Conservation (phyloP, 2,797 vertebrate species). For the Neostethus bicornis region DNA sequence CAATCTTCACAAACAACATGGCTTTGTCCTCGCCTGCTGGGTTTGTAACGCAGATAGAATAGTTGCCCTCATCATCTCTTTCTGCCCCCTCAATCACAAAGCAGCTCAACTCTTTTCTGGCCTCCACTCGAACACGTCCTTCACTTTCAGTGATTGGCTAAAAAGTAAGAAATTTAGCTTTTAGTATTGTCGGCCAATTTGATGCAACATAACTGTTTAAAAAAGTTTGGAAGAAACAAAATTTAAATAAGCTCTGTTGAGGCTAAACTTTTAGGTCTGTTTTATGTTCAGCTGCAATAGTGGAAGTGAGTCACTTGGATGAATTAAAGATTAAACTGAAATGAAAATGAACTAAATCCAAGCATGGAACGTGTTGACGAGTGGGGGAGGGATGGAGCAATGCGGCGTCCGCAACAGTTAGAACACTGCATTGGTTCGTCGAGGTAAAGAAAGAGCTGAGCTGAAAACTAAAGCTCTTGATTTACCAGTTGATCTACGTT, state of each 20-base stretch:
- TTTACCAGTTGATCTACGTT: too few relatives aligned
- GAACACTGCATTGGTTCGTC: too few relatives aligned
- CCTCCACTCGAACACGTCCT: constrained; percentile 83
- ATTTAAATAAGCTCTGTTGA: not conserved
- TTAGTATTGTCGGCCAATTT: not conserved
- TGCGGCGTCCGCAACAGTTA: too few relatives aligned
- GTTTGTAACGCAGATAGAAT: constrained; percentile 87
- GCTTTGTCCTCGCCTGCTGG: constrained; percentile 88
- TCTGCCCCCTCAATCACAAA: constrained; percentile 90
- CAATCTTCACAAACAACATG: constrained; percentile 84
- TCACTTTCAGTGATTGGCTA: constrained; percentile 72
- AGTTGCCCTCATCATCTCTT: constrained; percentile 85
- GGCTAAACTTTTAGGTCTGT: too few relatives aligned
- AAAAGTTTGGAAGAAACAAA: not conserved
- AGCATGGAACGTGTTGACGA: too few relatives aligned
- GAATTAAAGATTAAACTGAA: not conserved
- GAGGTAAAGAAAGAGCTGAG: too few relatives aligned
- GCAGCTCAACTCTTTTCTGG: constrained; percentile 81
- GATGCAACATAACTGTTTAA: not conserved
- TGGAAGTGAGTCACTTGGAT: not conserved
- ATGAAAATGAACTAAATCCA: too few relatives aligned
- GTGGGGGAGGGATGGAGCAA: too few relatives aligned
- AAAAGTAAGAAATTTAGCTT: constrained; percentile 10
- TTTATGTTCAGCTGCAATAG: not conserved
- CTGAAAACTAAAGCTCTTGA: too few relatives aligned